A percentile compares a stretch with the other conserved stretches of the same genome.
Conservation (phyloP, 2,797 vertebrate genomes). For the Hephaestus fuliginosus region DNA sequence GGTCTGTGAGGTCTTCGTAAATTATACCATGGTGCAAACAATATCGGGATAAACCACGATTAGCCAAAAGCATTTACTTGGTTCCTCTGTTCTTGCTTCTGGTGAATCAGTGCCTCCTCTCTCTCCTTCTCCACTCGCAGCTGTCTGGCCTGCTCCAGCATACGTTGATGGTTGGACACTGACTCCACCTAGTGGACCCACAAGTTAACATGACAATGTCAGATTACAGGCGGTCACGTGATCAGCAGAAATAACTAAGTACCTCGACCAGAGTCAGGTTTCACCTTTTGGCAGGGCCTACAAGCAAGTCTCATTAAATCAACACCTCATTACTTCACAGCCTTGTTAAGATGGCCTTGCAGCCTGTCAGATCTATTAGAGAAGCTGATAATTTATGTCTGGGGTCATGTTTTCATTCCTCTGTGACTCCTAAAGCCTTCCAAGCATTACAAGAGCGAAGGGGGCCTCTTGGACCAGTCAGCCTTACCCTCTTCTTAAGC, state of each 20-base stretch:
- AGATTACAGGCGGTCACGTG: neutral
- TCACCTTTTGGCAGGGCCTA: conserved; percentile 64
- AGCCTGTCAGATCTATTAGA: conserved; percentile 69
- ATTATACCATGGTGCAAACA: neutral
- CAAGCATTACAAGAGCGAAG: conserved; percentile 65
- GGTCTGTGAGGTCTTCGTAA: neutral
- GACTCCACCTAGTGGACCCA: conserved; percentile 94
- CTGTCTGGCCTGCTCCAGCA: conserved; percentile 96
- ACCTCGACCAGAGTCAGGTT: conserved; percentile 62
- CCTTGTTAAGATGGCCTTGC: conserved; percentile 49
- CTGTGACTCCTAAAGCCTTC: conserved; percentile 70
- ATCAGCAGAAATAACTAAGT: conserved; percentile 48
- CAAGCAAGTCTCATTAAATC: conserved; percentile 61
- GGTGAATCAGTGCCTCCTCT: conserved; percentile 92
- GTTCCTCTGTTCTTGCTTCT: conserved; percentile 97
- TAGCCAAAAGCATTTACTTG: conserved; percentile 86
- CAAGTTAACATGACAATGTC: neutral
- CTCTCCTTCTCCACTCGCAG: conserved; percentile 96
- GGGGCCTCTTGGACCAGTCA: conserved; percentile 30
- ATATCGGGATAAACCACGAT: conserved; percentile 23
- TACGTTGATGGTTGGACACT: conserved; percentile 94
- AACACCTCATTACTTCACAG: conserved; percentile 67
- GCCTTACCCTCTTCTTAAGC: conserved; percentile 94
- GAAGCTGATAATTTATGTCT: conserved; percentile 75
- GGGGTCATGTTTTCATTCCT: conserved; percentile 88